Evolutionary conservation across 2,797 vertebrate species (phyloP).

Genomic region (Botia almorhae): DNA sequence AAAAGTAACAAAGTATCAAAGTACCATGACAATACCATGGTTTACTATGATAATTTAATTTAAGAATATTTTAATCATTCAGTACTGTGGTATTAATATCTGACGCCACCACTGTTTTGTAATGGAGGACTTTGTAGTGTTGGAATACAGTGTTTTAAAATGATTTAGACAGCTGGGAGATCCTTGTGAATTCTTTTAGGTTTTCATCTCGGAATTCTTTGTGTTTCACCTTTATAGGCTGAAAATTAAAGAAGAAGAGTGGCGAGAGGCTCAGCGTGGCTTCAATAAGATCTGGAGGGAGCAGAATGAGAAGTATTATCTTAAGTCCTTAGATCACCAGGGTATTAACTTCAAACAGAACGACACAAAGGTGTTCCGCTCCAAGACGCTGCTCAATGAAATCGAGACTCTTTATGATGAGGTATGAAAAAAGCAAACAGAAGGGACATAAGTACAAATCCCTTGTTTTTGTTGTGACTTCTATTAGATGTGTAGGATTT

Average conservation of each 20-base stretch:
- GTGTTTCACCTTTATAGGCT: conserved; percentile 75
- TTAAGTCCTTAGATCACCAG: conserved; percentile 98
- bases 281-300: conserved; percentile 99
- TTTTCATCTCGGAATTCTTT: conserved; percentile 5
- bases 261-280: conserved; percentile 97
- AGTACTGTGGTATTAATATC: neutral
- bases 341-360: conserved; percentile 99
- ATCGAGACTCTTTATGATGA: conserved; percentile 98
- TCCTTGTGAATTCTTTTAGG: neutral
- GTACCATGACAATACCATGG: neutral
- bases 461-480: neutral
- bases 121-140: neutral
- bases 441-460: neutral
- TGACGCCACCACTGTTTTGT: neutral
- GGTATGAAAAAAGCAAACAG: conserved; percentile 72
- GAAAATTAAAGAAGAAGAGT: conserved; percentile 99
- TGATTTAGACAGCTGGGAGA: neutral
- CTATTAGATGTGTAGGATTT: neutral
- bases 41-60: neutral
- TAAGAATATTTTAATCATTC: neutral
- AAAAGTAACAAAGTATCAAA: neutral
- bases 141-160: neutral
- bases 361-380: conserved; percentile 95
- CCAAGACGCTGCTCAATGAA: conserved; percentile 96
- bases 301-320: conserved; percentile 98